A percentile compares a stretch with the other conserved stretches of the same genome.
Conservation (phyloP, 1,140 invertebrate species). For the Brachionus koreanus region DNA sequence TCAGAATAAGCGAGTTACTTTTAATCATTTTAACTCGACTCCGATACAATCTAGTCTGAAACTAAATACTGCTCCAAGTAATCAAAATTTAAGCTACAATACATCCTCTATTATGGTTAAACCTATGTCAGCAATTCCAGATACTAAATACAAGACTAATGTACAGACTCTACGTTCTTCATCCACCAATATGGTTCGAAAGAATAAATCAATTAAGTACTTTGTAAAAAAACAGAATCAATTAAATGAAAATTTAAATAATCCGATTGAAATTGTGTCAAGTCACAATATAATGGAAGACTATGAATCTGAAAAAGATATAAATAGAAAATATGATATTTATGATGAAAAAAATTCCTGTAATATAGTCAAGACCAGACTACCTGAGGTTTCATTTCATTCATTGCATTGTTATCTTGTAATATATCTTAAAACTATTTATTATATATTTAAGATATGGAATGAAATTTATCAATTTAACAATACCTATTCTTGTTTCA, state of each 20-base stretch:
- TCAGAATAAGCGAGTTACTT: background rate
- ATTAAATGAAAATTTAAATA: background rate
- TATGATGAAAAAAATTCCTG: background rate
- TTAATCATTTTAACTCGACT: background rate
- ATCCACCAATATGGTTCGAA: constrained; percentile 1
- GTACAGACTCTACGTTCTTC: background rate
- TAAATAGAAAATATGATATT: background rate
- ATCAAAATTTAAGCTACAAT: background rate
- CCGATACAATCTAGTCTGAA: background rate
- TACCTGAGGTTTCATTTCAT: background rate
- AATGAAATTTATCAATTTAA: background rate
- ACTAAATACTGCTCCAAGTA: background rate
- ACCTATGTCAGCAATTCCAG: constrained; percentile 3
- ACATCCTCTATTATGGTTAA: background rate
- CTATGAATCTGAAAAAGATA: background rate
- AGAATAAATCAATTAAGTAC: background rate
- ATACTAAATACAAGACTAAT: background rate
- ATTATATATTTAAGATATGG: background rate
- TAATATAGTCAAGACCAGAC: background rate
- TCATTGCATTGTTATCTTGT: background rate
- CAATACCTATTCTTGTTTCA: background rate
- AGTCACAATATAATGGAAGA: background rate
- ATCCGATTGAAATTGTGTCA: constrained; percentile 3
- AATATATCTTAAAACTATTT: background rate
- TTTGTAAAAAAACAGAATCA: background rate